These are phyloP conservation scores for Pseudomyrmex concolor DNA, from an alignment of 1,140 invertebrate species.

Conservation along the genomic window DNA sequence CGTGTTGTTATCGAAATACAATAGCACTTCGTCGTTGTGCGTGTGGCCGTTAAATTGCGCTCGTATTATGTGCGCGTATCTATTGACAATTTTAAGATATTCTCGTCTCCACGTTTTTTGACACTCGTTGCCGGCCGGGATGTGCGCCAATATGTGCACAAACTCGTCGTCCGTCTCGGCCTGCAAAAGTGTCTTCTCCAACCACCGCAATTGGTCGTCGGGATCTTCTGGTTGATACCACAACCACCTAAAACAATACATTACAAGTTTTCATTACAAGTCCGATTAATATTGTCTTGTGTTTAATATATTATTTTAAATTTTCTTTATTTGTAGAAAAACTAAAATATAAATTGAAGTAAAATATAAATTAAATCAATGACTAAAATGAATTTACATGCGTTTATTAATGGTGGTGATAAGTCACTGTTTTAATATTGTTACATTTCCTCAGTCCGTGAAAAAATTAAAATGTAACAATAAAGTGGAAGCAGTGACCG, in stretches of 20 bases:
- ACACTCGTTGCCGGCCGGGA: slow-evolving; percentile 91
- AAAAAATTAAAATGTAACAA: no score
- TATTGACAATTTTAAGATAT: slow-evolving; percentile 86
- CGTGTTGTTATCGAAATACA: slow-evolving; percentile 87
- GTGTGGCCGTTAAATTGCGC: slow-evolving; percentile 94
- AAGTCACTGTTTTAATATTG: no score
- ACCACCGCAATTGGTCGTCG: slow-evolving; percentile 91
- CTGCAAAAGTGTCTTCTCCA: slow-evolving; percentile 88
- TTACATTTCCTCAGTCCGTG: no score
- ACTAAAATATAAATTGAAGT: no score
- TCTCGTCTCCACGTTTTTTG: slow-evolving; percentile 88
- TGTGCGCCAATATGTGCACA: slow-evolving; percentile 94
- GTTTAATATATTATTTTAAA: no score
- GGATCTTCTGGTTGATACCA: slow-evolving; percentile 87
- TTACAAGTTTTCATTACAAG: background rate
- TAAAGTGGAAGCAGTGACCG: no score
- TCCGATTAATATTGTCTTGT: no score
- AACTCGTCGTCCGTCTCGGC: slow-evolving; percentile 90
- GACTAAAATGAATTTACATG: no score
- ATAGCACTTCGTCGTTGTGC: slow-evolving; percentile 90
- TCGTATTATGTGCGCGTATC: slow-evolving; percentile 89
- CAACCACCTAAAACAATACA: slow-evolving; percentile 86
- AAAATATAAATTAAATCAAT: no score
- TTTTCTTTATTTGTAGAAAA: no score
- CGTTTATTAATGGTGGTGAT: no score